phyloP scores from a whole-genome alignment of 2,888 invertebrate genomes.

The Peribatodes rhomboidaria region DNA sequence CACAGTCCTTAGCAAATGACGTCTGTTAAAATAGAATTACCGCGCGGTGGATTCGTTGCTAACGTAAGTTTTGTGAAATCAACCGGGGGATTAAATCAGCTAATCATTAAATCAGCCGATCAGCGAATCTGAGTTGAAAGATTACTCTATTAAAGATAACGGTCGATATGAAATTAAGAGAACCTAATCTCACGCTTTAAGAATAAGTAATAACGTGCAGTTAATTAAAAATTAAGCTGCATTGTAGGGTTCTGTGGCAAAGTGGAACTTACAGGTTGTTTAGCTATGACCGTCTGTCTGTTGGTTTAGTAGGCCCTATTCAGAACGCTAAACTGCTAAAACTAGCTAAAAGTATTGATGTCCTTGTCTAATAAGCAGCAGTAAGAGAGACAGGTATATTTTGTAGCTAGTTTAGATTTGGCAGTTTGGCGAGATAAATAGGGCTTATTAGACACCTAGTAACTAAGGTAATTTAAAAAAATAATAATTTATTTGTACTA shows the following conservation, averaged over 20 bases:
- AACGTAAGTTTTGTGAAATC: constrained; percentile 69
- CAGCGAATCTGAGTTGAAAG: constrained; percentile 49
- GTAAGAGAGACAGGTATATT: too few species aligned
- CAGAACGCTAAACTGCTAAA: too few species aligned
- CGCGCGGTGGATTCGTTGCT: constrained; percentile 70
- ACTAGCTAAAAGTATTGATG: too few species aligned
- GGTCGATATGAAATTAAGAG: constrained; percentile 44
- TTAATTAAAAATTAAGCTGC: constrained; percentile 23
- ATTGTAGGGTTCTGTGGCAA: not conserved
- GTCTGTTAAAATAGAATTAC: constrained; percentile 76
- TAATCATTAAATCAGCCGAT: constrained; percentile 13
- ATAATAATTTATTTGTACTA: not conserved
- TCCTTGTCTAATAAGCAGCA: too few species aligned
- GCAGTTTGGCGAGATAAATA: too few species aligned
- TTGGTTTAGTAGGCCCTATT: too few species aligned
- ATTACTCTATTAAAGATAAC: constrained; percentile 47
- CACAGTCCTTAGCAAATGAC: constrained; percentile 69
- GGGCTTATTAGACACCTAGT: too few species aligned
- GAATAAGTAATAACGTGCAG: constrained; percentile 28
- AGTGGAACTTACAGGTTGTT: not conserved
- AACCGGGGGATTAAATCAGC: constrained; percentile 68
- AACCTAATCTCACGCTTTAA: constrained; percentile 44
- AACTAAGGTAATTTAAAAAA: too few species aligned
- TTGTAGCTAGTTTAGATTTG: too few species aligned
- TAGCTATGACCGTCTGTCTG: not conserved